Evolutionary conservation across 2,113 vertebrate genomes (phyloP).

Genomic region (Lasiurus cinereus): DNA sequence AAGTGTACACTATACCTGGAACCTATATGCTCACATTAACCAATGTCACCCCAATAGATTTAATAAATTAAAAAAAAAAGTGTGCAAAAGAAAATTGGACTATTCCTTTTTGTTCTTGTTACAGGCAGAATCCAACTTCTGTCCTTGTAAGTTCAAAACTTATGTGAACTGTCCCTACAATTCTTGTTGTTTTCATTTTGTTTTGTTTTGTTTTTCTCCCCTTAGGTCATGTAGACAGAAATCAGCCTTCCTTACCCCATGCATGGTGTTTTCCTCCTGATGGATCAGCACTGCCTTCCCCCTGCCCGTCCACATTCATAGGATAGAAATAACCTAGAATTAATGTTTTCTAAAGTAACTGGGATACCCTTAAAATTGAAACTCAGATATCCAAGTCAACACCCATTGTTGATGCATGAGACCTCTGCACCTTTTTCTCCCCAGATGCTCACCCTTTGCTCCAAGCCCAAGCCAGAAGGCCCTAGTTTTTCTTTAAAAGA

Average conservation of each 20-base stretch:
- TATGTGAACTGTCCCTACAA: background rate
- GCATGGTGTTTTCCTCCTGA: background rate
- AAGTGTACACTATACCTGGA: no score
- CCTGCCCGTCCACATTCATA: background rate
- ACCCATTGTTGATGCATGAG: fast-evolving
- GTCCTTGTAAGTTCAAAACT: background rate
- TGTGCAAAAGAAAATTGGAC: background rate
- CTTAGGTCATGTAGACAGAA: background rate
- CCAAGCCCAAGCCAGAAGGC: background rate
- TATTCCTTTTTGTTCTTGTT: background rate
- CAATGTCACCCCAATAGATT: no score
- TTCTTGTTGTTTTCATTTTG: background rate
- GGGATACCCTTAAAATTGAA: background rate
- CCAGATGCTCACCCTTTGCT: background rate
- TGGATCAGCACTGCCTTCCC: background rate
- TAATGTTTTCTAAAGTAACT: background rate
- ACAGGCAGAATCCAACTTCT: background rate
- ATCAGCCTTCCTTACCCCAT: background rate
- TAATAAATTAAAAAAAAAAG: no score
- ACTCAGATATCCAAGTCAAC: background rate
- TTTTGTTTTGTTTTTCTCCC: background rate
- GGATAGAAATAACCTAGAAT: background rate
- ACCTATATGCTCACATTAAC: no score
- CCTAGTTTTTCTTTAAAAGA: background rate
- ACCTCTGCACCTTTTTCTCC: background rate